phyloP scores from a whole-genome alignment of 92 coral and sea anemone species.

The Parazoanthus atlanticus region DNA sequence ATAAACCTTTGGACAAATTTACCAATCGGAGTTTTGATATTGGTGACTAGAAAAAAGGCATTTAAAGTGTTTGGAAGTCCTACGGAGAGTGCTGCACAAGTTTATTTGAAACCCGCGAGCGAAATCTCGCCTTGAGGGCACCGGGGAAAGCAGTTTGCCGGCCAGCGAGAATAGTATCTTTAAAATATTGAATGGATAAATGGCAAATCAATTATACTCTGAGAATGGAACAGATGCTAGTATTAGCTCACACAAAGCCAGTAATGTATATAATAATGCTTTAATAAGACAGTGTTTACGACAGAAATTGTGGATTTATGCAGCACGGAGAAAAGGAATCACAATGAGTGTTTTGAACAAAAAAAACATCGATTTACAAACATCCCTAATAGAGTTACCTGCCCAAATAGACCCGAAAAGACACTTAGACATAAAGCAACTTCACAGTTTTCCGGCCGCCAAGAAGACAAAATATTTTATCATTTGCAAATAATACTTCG shows the following conservation, averaged over 20 bases:
- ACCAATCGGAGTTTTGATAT: background rate
- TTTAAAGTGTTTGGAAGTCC: background rate
- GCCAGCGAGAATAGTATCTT: constrained; percentile 60
- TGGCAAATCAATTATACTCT: constrained; percentile 88
- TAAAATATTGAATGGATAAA: constrained; percentile 72
- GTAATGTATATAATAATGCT: constrained; percentile 75
- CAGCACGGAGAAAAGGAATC: constrained; percentile 43
- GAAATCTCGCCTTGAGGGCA: constrained; percentile 68
- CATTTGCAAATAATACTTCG: constrained; percentile 3
- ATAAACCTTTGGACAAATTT: constrained; percentile 67
- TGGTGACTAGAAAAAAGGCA: background rate
- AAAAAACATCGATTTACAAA: constrained; percentile 17
- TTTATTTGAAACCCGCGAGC: background rate
- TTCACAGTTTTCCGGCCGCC: constrained; percentile 9
- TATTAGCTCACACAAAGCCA: constrained; percentile 64
- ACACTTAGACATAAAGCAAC: constrained; percentile 9
- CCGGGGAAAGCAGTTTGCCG: constrained; percentile 49
- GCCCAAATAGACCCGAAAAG: constrained; percentile 21
- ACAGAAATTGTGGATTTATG: constrained; percentile 50
- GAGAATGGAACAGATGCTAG: constrained; percentile 88
- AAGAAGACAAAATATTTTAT: constrained; percentile 7
- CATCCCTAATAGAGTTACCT: constrained; percentile 37
- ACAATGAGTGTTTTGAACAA: constrained; percentile 30
- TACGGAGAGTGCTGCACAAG: background rate
- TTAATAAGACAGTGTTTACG: constrained; percentile 77